Evolutionary conservation across 2,797 vertebrate genomes (phyloP).

Genomic region (Molossus molossus): DNA sequence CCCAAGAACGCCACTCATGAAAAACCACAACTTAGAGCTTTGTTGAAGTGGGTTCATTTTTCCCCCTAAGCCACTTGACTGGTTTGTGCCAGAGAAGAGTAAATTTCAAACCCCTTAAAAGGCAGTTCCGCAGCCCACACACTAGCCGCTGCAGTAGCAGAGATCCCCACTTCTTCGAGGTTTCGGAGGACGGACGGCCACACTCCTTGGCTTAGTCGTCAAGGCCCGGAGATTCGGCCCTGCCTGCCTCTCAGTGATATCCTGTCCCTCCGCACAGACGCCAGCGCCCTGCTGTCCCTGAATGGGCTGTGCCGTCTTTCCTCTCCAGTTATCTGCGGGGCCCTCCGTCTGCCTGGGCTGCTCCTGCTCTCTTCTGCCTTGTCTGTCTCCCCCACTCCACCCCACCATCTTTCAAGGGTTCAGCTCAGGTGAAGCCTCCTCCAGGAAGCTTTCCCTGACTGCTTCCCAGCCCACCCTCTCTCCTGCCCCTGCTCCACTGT

Average conservation of each 20-base stretch:
- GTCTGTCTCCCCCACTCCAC: neutral
- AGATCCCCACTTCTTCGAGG: neutral
- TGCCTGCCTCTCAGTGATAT: too few relatives aligned
- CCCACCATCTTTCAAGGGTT: neutral
- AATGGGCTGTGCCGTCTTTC: neutral
- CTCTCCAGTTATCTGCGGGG: neutral
- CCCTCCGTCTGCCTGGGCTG: neutral
- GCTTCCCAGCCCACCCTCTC: neutral
- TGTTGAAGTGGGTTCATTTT: slow-evolving; percentile 78
- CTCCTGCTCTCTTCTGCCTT: neutral
- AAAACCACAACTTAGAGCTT: slow-evolving; percentile 73
- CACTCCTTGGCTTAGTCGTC: neutral
- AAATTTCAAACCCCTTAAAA: slow-evolving; percentile 61
- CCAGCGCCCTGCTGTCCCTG: neutral
- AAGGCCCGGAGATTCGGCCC: neutral
- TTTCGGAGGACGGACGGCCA: neutral
- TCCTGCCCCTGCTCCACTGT: neutral
- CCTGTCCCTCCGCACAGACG: neutral
- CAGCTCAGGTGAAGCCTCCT: neutral
- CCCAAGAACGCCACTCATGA: slow-evolving; percentile 66
- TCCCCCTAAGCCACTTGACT: slow-evolving; percentile 73
- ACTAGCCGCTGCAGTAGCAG: neutral
- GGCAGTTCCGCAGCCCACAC: neutral
- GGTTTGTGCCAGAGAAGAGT: slow-evolving; percentile 64
- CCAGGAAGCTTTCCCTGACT: neutral